Evolutionary conservation across 1,140 invertebrate genomes (phyloP), one percentile per base, ranked within the genome.

Genomic region (Trachelipus rathkii): DNA sequence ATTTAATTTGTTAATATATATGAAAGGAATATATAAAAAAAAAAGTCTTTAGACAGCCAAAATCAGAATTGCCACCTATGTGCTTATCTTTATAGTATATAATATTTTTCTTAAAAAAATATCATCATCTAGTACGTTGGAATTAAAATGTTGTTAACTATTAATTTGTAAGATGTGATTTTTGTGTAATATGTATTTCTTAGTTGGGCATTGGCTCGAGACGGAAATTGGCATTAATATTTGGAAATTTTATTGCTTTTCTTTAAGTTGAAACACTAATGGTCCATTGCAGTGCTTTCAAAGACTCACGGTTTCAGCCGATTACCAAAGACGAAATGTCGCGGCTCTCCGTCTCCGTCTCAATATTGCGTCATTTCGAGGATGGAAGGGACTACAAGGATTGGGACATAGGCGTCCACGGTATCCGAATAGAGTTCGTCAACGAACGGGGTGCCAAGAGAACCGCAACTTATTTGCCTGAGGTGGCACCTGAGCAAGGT

Each of bases 401-500:
- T 86, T 99, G 97, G 97, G 92, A 96, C 87, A 89, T 99, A 74
- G 97, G 97, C 19, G 89, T 93, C 53, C 97, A 99, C 87, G 97
- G 97, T 43, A 99, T 99, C 82, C 90, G 97, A 71, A 99, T 99
- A 81, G 96, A 99, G 87, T 99, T 99, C 84, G 86, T 92, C 76
- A 97, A 95, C 86, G 97, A 99, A 83, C 94, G 95, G 83, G 97
- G 97, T 77, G 92, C 92, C 81, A 95, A 95, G 84, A 90, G 95
- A 82, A 98, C 95, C 80, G 97, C 97, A 81, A 99, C 97, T 82
- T 99, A 98, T 87, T 89, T 99, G 84, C 97, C 97, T 72, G 93
- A 99, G 87, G 95, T 99, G 75, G 95, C 97, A 82, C 90, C 90
- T 76, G 97, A 99, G 86, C 97, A 99, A 92, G 96, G 95, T 95